Conservation (phyloP, 2,888 invertebrate species). For the Tribolium freemani region DNA sequence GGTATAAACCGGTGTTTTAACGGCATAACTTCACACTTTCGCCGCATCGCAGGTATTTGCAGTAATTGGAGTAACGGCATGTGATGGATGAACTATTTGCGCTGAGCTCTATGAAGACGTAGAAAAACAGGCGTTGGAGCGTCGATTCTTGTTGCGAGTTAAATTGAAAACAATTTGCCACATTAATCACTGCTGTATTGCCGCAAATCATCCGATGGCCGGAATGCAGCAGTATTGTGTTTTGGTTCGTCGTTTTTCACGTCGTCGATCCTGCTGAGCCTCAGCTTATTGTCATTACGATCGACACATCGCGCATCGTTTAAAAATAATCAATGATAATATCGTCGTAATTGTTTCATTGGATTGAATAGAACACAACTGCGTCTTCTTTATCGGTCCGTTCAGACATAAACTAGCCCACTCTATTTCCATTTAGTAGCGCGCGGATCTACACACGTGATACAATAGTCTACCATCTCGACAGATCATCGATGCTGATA, state of each 20-base stretch:
- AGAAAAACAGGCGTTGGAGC: slow-evolving; percentile 26
- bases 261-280: slow-evolving; percentile 27
- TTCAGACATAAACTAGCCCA: slow-evolving; percentile 59
- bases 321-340: slow-evolving; percentile 63
- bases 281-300: slow-evolving; percentile 31
- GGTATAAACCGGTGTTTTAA: slow-evolving; percentile 35
- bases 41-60: slow-evolving; percentile 34
- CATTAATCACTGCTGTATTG: slow-evolving; percentile 39
- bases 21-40: slow-evolving; percentile 44
- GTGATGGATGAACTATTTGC: slow-evolving; percentile 44
- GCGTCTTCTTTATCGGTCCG: slow-evolving; percentile 58
- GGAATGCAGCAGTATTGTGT: slow-evolving; percentile 31
- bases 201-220: slow-evolving; percentile 31
- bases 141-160: slow-evolving; percentile 32
- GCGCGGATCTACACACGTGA: slow-evolving; percentile 63
- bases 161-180: slow-evolving; percentile 41
- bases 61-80: slow-evolving; percentile 44
- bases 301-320: slow-evolving; percentile 53
- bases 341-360: slow-evolving; percentile 65
- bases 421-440: slow-evolving; percentile 63
- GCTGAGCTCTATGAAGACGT: slow-evolving; percentile 39
- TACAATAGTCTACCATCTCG: slow-evolving; percentile 64
- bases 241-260: slow-evolving; percentile 8
- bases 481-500: slow-evolving; percentile 65
- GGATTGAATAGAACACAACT: slow-evolving; percentile 60